Evolutionary conservation across 2,113 vertebrate species (phyloP).

Genomic region (Fukomys damarensis): DNA sequence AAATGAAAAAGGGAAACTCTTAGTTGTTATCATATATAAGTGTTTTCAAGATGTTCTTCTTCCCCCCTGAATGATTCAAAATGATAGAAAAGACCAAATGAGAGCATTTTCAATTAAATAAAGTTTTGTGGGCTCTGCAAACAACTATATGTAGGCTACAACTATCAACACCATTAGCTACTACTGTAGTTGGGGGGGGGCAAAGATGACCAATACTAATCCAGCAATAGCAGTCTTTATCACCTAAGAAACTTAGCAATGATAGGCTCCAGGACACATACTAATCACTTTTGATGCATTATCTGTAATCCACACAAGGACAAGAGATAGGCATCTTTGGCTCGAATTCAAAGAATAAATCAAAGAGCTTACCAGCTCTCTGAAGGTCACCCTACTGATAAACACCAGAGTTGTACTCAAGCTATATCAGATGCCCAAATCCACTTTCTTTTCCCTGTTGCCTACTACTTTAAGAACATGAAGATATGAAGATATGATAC

Average conservation of each 20-base stretch:
- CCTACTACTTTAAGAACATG: background rate
- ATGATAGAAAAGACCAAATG: background rate
- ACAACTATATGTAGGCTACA: background rate
- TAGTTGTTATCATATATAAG: background rate
- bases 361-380: background rate
- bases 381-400: background rate
- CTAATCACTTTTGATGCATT: background rate
- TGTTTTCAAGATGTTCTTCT: background rate
- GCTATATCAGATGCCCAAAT: background rate
- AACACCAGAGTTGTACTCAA: background rate
- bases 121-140: background rate
- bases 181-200: background rate
- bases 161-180: background rate
- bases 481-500: background rate
- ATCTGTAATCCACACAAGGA: background rate
- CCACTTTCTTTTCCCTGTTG: background rate
- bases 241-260: background rate
- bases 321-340: background rate
- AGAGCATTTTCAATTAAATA: background rate
- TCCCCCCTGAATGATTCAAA: background rate
- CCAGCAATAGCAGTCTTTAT: background rate
- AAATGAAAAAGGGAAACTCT: constrained; percentile 42
- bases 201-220: background rate
- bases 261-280: background rate
- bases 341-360: background rate